Conservation (phyloP, 2,113 vertebrate genomes). For the Athene cunicularia region DNA sequence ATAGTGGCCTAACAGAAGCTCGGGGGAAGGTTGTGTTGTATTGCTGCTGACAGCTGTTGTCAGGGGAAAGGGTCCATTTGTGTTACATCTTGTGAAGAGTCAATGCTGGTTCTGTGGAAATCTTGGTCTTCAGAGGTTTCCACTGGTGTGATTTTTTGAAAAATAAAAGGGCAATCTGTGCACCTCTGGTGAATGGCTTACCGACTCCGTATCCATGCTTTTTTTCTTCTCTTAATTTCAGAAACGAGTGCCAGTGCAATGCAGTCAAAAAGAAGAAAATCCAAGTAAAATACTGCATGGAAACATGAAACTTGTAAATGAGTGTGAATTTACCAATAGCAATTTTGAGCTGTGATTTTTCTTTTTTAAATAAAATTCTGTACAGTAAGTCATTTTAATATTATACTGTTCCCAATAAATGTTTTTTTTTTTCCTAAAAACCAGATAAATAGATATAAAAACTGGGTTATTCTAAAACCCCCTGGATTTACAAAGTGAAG, state of each 20-base stretch:
- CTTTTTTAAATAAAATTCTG: constrained; percentile 81
- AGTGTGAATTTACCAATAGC: constrained; percentile 86
- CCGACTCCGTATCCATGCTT: constrained; percentile 27
- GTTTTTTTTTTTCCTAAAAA: constrained; percentile 58
- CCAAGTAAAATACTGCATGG: constrained; percentile 87
- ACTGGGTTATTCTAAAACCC: constrained; percentile 54
- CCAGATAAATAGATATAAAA: constrained; percentile 60
- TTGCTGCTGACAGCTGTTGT: rapidly evolving
- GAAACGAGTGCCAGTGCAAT: constrained; percentile 91
- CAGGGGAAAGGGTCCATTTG: rapidly evolving
- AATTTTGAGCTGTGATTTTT: constrained; percentile 82
- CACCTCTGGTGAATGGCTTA: background rate
- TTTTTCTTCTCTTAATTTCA: constrained; percentile 73
- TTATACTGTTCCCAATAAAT: constrained; percentile 75
- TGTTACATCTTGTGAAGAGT: rapidly evolving
- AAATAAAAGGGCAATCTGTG: background rate
- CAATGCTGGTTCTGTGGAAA: background rate
- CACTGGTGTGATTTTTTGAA: background rate
- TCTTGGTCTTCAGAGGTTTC: background rate
- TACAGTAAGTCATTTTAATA: constrained; percentile 91
- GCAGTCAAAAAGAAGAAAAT: constrained; percentile 98
- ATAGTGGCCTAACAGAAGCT: background rate
- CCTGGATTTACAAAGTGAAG: constrained; percentile 65
- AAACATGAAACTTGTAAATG: constrained; percentile 89
- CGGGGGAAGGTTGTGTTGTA: rapidly evolving